Base-by-base conservation (phyloP, 2,888 invertebrate genomes). In the Philereme vetulata region DNA sequence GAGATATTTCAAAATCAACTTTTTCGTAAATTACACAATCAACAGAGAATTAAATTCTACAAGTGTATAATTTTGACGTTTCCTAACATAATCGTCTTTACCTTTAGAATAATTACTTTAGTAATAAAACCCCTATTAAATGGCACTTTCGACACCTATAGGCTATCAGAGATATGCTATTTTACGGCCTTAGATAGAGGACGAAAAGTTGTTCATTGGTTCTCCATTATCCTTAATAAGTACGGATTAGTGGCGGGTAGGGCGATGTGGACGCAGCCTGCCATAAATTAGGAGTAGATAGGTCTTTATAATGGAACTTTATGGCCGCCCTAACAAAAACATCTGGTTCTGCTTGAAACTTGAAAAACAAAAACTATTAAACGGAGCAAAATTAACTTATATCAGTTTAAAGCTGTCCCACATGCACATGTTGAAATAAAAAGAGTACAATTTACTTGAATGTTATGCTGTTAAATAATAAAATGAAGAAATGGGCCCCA, bases 141-240 rank as follows among this genome's bases (percentile, higher is more conserved):
- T 79, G 68, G 77, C 76, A 82, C 77, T 88, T 86, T 85, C 83
- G 77, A 82, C 86, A 85, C 86, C 84, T 84, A n/a, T 72, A 51
- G 71, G 82, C 85, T 84, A 83, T 85, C 77, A 9, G 47, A 10
- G 51, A 78, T 34, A 45, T 67, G 66, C 80, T 86, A 88, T 88
- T 62, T 90, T 90, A 89, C 81, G 84, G 71, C 70, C 59, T 60
- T 62, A 84, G 90, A 90, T 90, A 90, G 86, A 88, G 80, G 85
- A 83, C 84, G 77, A 85, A 85, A 86, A 88, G 84, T 87, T 85
- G 85, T 86, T 84, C 86, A 88, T 89, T 79, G 88, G 87, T 89
- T 88, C 79, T 72, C 90, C 85, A 90, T 91, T 90, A 90, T 86
- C 90, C 90, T 85, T 89, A 90, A 89, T 90, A 91, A 91, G 90